Percentiles rank a stretch among this genome's conserved stretches.
Conservation (phyloP, 2,113 vertebrate genomes). For the Mesembrinibis cayennensis region DNA sequence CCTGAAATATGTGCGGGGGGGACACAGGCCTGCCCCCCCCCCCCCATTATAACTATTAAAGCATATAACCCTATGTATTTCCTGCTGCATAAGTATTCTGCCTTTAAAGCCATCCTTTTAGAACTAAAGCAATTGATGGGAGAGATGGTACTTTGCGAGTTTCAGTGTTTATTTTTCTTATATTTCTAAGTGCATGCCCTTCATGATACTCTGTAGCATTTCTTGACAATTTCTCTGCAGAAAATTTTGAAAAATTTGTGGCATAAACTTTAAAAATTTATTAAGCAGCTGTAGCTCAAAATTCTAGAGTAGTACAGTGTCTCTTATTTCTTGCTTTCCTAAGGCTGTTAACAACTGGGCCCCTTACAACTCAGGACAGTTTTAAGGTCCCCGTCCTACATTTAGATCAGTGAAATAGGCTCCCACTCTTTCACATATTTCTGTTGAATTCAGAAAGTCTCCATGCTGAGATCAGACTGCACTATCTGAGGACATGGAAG, state of each 20-base stretch:
- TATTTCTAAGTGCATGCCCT: accelerated
- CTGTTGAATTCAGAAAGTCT: background rate
- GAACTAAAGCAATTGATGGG: background rate
- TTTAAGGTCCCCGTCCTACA: accelerated
- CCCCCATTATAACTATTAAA: background rate
- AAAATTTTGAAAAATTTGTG: background rate
- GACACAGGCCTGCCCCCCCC: no score
- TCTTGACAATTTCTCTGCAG: background rate
- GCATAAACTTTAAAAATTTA: background rate
- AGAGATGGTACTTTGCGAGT: background rate
- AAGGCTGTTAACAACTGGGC: background rate
- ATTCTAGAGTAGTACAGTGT: background rate
- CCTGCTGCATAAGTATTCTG: background rate
- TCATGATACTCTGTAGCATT: background rate
- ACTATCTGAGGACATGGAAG: background rate
- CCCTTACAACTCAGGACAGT: background rate
- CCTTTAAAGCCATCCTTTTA: background rate
- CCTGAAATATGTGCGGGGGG: background rate
- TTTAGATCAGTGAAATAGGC: background rate
- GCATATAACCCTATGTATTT: background rate
- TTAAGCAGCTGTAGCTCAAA: background rate
- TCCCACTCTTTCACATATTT: background rate
- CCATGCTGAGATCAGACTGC: background rate
- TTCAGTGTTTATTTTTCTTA: background rate
- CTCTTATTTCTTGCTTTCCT: background rate